phyloP scores from a whole-genome alignment of 1,140 invertebrate genomes.

The Micrasema minimum region DNA sequence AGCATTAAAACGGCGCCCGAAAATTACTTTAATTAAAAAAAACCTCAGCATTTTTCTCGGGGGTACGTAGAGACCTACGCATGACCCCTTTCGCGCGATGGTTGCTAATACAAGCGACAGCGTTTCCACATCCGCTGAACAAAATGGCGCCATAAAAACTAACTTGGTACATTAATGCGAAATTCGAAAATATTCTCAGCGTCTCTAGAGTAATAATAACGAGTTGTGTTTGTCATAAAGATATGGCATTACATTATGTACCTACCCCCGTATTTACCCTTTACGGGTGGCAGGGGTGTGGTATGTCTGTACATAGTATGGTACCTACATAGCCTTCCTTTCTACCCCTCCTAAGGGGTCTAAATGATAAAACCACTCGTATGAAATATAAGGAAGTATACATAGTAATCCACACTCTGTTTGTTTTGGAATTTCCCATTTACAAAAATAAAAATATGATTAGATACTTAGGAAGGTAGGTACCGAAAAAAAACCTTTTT shows the following conservation, averaged over 20 bases:
- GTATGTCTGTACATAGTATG: too few relatives aligned
- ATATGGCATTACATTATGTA: constrained; percentile 36
- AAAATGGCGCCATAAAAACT: constrained; percentile 31
- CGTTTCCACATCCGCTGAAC: constrained; percentile 22
- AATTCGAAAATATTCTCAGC: constrained; percentile 27
- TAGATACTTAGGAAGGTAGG: too few relatives aligned
- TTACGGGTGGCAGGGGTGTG: constrained; percentile 11
- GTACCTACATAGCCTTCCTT: neutral
- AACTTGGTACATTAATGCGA: constrained; percentile 17
- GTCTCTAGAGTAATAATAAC: constrained; percentile 30
- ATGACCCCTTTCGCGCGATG: constrained; percentile 25
- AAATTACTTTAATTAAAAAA: constrained; percentile 32
- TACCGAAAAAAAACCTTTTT: too few relatives aligned
- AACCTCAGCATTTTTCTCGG: constrained; percentile 30
- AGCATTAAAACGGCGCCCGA: constrained; percentile 24
- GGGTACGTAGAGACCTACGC: too few relatives aligned
- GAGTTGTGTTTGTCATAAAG: constrained; percentile 37
- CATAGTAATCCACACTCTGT: too few relatives aligned
- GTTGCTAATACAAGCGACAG: too few relatives aligned
- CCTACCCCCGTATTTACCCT: constrained; percentile 24
- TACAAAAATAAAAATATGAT: too few relatives aligned
- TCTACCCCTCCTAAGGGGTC: constrained; percentile 11
- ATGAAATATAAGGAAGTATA: too few relatives aligned
- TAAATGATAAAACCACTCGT: constrained; percentile 20
- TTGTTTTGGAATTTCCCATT: too few relatives aligned